Conservation (phyloP, 2,797 vertebrate species). For the Poliocrania exsul region DNA sequence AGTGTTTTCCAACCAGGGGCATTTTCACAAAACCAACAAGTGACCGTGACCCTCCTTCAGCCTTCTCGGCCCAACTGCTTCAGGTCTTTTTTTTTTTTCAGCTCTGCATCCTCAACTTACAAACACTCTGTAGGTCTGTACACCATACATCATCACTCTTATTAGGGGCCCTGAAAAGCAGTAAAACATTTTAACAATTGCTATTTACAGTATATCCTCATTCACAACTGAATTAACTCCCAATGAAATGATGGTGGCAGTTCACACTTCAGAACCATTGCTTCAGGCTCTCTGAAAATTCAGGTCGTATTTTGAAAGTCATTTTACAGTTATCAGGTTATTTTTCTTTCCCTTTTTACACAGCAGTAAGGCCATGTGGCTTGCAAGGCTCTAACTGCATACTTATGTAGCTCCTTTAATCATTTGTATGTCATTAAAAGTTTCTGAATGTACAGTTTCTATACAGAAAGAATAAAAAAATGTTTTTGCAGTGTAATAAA, state of each 20-base stretch:
- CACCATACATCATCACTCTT: not conserved
- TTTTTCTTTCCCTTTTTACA: not conserved
- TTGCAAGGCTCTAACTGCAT: not conserved
- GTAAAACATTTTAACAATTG: not conserved
- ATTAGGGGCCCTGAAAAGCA: slow-evolving; percentile 1
- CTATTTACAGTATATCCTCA: not conserved
- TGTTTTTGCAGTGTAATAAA: not conserved
- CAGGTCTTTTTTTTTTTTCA: not conserved
- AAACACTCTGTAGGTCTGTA: not conserved
- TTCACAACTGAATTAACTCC: slow-evolving; percentile 9
- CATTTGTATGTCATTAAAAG: not conserved
- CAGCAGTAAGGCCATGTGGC: not conserved
- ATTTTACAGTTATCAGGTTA: not conserved
- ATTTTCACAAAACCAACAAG: not conserved
- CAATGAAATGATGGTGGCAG: not conserved
- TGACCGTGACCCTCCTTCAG: not conserved
- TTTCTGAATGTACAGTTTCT: not conserved
- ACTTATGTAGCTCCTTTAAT: not conserved
- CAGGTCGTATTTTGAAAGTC: not conserved
- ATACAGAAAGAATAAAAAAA: not conserved
- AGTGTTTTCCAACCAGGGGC: not conserved
- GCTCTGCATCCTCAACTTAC: not conserved
- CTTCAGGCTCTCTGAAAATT: slow-evolving; percentile 9
- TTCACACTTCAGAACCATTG: not conserved
- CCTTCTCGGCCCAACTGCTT: not conserved